Conservation (phyloP, 2,113 vertebrate genomes). For the Phrynocephalus versicolor region DNA sequence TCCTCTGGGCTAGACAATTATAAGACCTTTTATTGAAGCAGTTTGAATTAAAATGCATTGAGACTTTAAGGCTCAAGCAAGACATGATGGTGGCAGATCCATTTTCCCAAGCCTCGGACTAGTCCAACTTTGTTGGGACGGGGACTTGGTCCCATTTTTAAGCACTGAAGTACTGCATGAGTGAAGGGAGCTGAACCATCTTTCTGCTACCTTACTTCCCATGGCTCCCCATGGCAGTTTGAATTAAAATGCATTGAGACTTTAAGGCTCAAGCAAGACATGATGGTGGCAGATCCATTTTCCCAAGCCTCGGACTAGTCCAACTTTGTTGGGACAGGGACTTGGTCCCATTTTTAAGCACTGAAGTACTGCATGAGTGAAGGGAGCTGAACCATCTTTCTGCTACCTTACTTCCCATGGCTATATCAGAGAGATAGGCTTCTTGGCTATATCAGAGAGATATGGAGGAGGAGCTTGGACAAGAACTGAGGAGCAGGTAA, state of each 20-base stretch:
- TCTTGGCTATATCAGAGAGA: neutral
- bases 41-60: slow-evolving; percentile 39
- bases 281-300: neutral
- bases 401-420: neutral
- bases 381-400: neutral
- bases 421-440: too few species aligned
- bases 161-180: neutral
- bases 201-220: neutral
- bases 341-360: neutral
- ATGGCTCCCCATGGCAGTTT: neutral
- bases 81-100: neutral
- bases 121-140: neutral
- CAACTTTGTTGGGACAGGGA: neutral
- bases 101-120: neutral
- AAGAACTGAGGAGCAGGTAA: too few species aligned
- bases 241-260: slow-evolving; percentile 37
- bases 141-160: neutral
- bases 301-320: neutral
- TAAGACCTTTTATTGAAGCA: neutral
- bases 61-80: neutral
- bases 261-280: neutral
- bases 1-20: slow-evolving; percentile 19
- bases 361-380: too few species aligned
- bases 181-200: neutral
- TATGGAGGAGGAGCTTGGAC: neutral